Evolutionary conservation across 2,113 vertebrate species (phyloP).

Genomic region (Erinaceus europaeus): DNA sequence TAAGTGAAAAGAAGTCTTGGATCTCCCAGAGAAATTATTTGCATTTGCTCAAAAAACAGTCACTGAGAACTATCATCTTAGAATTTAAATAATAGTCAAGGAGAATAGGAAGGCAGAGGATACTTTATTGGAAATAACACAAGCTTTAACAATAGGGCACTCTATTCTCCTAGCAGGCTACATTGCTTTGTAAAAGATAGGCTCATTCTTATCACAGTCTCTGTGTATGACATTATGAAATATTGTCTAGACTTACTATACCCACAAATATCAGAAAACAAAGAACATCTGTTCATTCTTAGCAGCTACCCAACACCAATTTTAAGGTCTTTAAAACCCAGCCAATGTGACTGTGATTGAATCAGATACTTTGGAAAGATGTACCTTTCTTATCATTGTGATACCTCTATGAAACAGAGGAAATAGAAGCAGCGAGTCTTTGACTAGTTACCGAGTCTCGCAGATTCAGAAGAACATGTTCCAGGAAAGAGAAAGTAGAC

Average conservation of each 20-base stretch:
- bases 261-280: slow-evolving; percentile 18
- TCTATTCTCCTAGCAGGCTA: background rate
- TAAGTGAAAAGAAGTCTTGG: background rate
- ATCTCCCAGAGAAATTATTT: background rate
- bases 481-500: background rate
- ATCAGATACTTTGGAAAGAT: background rate
- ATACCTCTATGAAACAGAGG: background rate
- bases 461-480: background rate
- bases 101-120: background rate
- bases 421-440: background rate
- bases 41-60: background rate
- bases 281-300: slow-evolving; percentile 5
- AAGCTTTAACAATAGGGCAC: background rate
- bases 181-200: background rate
- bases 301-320: background rate
- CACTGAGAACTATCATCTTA: background rate
- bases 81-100: slow-evolving; percentile 7
- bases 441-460: background rate
- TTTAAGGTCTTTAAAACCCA: background rate
- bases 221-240: background rate
- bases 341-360: background rate
- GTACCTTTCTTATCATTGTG: background rate
- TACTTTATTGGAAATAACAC: background rate
- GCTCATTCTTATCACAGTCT: background rate
- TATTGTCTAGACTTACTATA: background rate